phyloP scores from a whole-genome alignment of 2,797 vertebrate genomes.

The Podarcis siculus region DNA sequence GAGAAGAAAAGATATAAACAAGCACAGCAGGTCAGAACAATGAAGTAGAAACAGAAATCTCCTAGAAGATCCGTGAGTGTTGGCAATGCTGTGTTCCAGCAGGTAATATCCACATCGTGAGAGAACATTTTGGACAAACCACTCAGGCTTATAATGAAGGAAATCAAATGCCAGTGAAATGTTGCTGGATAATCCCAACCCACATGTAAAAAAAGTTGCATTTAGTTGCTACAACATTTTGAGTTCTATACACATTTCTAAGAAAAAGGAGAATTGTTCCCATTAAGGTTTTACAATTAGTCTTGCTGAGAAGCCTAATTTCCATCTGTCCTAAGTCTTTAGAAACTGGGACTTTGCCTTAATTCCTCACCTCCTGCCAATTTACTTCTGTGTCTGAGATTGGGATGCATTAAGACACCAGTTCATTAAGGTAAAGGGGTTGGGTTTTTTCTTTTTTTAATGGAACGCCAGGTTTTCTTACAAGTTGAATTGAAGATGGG shows the following conservation, averaged over 20 bases:
- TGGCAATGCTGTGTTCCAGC: neutral
- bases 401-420: neutral
- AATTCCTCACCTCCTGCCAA: neutral
- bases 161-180: neutral
- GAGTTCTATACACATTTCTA: neutral
- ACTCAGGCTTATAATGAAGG: neutral
- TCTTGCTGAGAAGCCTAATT: neutral
- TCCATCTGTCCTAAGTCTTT: neutral
- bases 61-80: too few relatives aligned
- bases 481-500: neutral
- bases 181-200: neutral
- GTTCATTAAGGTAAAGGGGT: neutral
- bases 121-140: neutral
- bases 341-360: neutral
- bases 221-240: neutral
- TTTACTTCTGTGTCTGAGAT: neutral
- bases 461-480: neutral
- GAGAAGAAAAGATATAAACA: too few relatives aligned
- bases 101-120: neutral
- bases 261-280: neutral
- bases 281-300: slow-evolving; percentile 20
- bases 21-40: too few relatives aligned
- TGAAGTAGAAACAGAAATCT: too few relatives aligned
- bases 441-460: neutral
- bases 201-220: neutral